Conservation (phyloP, 2,888 invertebrate species). For the Leptura quadrifasciata region DNA sequence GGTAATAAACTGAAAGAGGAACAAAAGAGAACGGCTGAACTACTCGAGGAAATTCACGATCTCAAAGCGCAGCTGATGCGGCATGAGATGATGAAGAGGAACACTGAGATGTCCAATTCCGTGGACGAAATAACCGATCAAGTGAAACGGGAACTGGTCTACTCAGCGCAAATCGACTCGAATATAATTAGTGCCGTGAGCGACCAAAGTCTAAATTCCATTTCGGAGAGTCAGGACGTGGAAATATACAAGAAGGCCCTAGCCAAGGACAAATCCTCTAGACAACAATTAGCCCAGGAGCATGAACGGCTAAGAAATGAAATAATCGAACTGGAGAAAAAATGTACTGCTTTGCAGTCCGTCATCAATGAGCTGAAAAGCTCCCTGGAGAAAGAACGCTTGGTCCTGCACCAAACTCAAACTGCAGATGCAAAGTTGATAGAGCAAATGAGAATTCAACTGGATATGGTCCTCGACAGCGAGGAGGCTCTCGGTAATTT, state of each 20-base stretch:
- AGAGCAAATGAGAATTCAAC: conserved; percentile 78
- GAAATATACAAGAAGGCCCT: conserved; percentile 71
- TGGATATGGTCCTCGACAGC: conserved; percentile 80
- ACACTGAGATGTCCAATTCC: conserved; percentile 67
- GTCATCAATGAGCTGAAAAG: conserved; percentile 67
- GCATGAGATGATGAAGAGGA: conserved; percentile 71
- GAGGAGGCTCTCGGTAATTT: conserved; percentile 80
- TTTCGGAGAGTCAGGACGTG: conserved; percentile 61
- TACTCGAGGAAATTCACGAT: conserved; percentile 67
- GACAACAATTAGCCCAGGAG: conserved; percentile 56
- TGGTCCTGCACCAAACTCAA: conserved; percentile 76
- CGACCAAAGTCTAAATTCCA: conserved; percentile 63
- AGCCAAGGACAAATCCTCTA: conserved; percentile 52
- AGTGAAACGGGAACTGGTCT: conserved; percentile 78
- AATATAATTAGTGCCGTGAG: conserved; percentile 78
- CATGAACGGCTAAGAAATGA: conserved; percentile 53
- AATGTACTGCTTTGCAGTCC: conserved; percentile 61
- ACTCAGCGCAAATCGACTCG: conserved; percentile 78
- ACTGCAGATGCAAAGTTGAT: conserved; percentile 82
- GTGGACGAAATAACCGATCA: conserved; percentile 77
- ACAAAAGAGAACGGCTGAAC: conserved; percentile 72
- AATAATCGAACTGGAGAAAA: conserved; percentile 63
- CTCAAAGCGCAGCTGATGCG: conserved; percentile 67
- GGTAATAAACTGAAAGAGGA: conserved; percentile 77
- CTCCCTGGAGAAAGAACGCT: conserved; percentile 78